Evolutionary conservation across 2,113 vertebrate genomes (phyloP).

Genomic region (Podilymbus podiceps): DNA sequence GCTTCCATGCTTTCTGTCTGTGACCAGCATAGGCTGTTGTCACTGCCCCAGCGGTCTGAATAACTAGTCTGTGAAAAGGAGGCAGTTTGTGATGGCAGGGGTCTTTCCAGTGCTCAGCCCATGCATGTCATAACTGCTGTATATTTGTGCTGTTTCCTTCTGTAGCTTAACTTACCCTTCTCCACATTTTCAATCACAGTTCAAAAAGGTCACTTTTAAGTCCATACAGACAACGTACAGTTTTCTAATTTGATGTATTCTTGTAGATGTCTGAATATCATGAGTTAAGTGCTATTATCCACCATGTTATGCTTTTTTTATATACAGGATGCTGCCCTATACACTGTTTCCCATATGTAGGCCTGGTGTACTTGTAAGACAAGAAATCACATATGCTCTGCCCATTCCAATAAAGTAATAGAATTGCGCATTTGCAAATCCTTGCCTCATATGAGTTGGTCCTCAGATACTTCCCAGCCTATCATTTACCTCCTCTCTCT

Average conservation of each 20-base stretch:
- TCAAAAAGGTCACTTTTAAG: not conserved
- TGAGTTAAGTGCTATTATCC: not conserved
- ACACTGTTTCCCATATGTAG: not conserved
- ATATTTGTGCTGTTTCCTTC: not conserved
- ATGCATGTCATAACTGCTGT: not conserved
- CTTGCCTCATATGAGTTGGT: not conserved
- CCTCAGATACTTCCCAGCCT: not conserved
- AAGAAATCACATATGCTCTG: not conserved
- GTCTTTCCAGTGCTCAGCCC: not conserved
- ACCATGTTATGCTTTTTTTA: not conserved
- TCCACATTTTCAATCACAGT: not conserved
- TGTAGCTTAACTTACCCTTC: not conserved
- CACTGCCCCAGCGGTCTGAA: not conserved
- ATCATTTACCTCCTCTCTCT: not conserved
- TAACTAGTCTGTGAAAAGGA: not conserved
- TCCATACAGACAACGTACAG: not conserved
- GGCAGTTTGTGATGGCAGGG: not conserved
- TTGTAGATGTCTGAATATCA: not conserved
- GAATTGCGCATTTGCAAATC: not conserved
- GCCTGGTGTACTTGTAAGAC: not conserved
- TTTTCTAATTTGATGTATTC: not conserved
- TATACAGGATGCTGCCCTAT: not conserved
- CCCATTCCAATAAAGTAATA: not conserved
- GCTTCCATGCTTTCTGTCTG: not conserved
- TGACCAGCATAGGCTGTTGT: not conserved